These are phyloP conservation scores for Meliscaeva auricollis DNA, from an alignment of 2,888 invertebrate species.

Conservation along the genomic window DNA sequence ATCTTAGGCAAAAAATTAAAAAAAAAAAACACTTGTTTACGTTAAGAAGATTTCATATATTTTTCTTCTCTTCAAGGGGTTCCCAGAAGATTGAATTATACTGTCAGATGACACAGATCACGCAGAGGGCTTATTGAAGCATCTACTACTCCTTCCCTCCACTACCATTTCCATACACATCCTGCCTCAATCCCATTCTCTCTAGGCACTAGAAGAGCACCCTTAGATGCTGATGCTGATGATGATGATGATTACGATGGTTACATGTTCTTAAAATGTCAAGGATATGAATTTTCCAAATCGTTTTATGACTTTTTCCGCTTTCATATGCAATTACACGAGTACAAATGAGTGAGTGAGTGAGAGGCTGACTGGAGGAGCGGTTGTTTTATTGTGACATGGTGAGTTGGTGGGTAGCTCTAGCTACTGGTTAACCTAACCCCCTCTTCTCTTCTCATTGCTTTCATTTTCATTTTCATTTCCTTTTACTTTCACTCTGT, in stretches of 20 bases:
- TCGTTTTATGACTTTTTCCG: constrained; percentile 72
- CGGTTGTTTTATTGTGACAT: no score
- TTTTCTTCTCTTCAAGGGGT: constrained; percentile 20
- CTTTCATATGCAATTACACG: constrained; percentile 62
- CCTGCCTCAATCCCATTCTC: neutral
- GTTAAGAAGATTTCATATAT: constrained; percentile 55
- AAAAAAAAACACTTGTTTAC: constrained; percentile 53
- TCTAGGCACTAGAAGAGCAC: neutral
- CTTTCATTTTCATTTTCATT: constrained; percentile 22
- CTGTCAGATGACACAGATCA: constrained; percentile 72
- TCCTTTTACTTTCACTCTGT: constrained; percentile 16
- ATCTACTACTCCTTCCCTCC: neutral
- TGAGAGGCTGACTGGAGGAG: neutral
- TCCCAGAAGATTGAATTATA: constrained; percentile 70
- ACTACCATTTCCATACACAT: neutral
- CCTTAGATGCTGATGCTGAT: neutral
- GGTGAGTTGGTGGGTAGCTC: neutral
- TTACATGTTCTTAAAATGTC: constrained; percentile 57
- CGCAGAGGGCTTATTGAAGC: constrained; percentile 23
- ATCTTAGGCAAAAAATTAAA: constrained; percentile 21
- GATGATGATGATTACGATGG: constrained; percentile 16
- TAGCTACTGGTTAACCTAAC: neutral
- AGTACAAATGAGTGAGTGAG: constrained; percentile 48
- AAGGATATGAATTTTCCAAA: constrained; percentile 74
- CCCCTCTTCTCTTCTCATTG: neutral